These are phyloP conservation scores for Drosophila pandora DNA, from an alignment of 1,140 invertebrate genomes.

Conservation along the genomic window DNA sequence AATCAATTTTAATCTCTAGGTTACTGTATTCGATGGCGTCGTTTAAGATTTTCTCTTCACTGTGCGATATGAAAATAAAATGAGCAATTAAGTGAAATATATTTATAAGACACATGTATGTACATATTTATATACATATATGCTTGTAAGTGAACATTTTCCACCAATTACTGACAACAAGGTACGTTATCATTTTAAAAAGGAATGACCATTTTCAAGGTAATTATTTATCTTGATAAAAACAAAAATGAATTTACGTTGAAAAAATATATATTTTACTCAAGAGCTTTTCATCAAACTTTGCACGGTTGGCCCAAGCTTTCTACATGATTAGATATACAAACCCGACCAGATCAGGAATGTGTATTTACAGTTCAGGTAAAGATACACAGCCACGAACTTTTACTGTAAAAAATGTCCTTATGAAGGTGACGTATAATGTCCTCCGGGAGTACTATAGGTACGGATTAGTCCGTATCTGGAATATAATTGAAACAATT, in stretches of 20 bases:
- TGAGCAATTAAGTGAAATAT: slow-evolving; percentile 2
- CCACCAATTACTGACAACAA: slow-evolving; percentile 2
- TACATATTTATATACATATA: slow-evolving; percentile 4
- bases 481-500: no score
- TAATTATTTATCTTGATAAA: background rate
- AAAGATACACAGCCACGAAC: background rate
- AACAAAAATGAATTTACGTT: no score
- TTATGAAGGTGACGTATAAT: no score
- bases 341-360: background rate
- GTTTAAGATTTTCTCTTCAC: background rate
- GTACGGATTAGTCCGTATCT: no score
- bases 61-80: no score
- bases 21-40: background rate
- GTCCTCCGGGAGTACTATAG: no score
- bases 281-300: background rate
- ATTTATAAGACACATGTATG: background rate
- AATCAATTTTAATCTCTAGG: no score
- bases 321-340: background rate
- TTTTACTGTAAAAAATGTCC: background rate
- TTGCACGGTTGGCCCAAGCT: background rate
- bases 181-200: background rate
- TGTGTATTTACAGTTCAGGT: no score
- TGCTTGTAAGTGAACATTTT: background rate
- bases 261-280: background rate
- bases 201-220: slow-evolving; percentile 20